A percentile compares a stretch with the other conserved stretches of the same genome.
Evolutionary conservation across 2,888 invertebrate species (phyloP).

Genomic region (Aleiodes leptofemur): DNA sequence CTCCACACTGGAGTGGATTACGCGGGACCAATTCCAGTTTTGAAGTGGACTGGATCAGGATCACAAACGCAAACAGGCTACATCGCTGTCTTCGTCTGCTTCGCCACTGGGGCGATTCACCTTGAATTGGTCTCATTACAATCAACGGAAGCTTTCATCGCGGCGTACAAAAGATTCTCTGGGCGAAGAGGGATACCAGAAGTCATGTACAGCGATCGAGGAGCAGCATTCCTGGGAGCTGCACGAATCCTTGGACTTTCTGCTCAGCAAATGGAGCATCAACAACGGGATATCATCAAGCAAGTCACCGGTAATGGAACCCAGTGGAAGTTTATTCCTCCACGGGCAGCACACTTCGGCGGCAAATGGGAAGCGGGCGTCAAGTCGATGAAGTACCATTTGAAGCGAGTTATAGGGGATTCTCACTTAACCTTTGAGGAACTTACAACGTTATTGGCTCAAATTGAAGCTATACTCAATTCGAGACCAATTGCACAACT

Average conservation of each 20-base stretch:
- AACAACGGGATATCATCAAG: neutral
- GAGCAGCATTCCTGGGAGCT: neutral
- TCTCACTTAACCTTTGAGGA: neutral
- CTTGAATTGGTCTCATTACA: neutral
- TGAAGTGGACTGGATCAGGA: neutral
- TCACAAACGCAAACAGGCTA: neutral
- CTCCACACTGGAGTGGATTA: constrained; percentile 1
- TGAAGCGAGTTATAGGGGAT: neutral
- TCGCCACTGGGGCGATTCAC: neutral
- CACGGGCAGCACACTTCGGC: neutral
- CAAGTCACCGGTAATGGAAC: neutral
- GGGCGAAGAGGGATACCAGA: neutral
- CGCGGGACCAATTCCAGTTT: neutral
- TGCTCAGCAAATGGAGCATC: neutral
- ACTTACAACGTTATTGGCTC: neutral
- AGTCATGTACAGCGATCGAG: neutral
- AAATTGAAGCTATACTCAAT: constrained; percentile 3
- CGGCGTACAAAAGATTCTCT: neutral
- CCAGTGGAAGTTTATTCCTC: neutral
- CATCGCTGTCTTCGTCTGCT: neutral
- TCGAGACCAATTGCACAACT: neutral
- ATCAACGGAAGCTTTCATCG: neutral
- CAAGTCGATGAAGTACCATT: constrained; percentile 4
- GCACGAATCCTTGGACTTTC: neutral
- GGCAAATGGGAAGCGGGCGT: neutral